Conservation (phyloP, 2,113 vertebrate genomes). For the Rhinoptilus africanus region DNA sequence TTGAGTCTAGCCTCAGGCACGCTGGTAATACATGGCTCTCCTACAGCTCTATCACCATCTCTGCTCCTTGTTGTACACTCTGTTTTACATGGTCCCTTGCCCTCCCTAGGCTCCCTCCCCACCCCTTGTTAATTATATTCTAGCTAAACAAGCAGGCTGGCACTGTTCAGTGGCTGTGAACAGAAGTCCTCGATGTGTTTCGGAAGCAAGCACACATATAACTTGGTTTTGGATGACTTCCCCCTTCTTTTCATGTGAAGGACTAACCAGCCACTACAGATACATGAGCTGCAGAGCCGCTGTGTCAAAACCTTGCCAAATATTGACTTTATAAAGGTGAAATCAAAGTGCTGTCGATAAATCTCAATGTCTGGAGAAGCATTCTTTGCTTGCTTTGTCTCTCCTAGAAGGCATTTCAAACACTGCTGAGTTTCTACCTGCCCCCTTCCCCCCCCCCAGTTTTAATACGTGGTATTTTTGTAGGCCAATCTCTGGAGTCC, state of each 20-base stretch:
- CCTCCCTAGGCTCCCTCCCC: background rate
- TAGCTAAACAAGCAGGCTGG: conserved; percentile 25
- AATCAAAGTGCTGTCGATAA: conserved; percentile 65
- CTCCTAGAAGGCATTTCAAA: conserved; percentile 47
- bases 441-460: background rate
- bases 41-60: background rate
- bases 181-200: conserved; percentile 19
- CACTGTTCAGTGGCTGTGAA: conserved; percentile 20
- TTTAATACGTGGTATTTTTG: conserved; percentile 66
- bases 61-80: background rate
- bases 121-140: background rate
- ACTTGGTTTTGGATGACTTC: conserved; percentile 21
- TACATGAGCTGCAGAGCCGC: conserved; percentile 14
- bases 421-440: background rate
- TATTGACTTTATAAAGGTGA: conserved; percentile 62
- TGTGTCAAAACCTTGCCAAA: conserved; percentile 63
- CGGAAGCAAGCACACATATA: conserved; percentile 18
- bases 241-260: background rate
- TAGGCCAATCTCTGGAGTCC: conserved; percentile 55
- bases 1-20: background rate
- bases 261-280: conserved; percentile 14
- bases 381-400: conserved; percentile 60
- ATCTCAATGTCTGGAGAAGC: conserved; percentile 63
- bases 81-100: background rate
- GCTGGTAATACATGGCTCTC: background rate